Percentiles rank a stretch among this genome's conserved stretches.
Evolutionary conservation across 2,113 vertebrate species (phyloP).

Genomic region (Bubo scandiacus): DNA sequence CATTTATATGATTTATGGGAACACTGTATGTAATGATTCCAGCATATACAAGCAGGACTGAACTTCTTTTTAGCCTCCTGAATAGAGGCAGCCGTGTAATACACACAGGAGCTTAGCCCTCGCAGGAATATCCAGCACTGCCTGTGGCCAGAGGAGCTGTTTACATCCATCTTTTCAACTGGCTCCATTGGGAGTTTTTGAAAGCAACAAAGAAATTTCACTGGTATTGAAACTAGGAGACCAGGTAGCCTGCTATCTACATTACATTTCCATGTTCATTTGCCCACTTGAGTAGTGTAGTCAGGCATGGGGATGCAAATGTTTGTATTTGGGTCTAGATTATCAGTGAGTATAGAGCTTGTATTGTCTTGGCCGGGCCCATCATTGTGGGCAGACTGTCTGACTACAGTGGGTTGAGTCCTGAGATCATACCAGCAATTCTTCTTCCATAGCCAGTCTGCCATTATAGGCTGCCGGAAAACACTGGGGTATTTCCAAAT

Average conservation of each 20-base stretch:
- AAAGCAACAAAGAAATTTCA: neutral
- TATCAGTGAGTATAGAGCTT: constrained; percentile 43
- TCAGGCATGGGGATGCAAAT: neutral
- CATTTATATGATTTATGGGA: constrained; percentile 58
- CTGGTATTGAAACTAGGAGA: neutral
- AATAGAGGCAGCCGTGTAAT: constrained; percentile 53
- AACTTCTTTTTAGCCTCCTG: constrained; percentile 57
- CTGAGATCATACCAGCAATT: constrained; percentile 70
- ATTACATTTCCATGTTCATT: neutral
- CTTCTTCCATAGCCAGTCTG: constrained; percentile 54
- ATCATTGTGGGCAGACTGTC: constrained; percentile 68
- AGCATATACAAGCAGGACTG: constrained; percentile 60
- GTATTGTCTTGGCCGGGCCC: constrained; percentile 53
- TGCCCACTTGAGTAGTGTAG: neutral
- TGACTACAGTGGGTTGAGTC: constrained; percentile 63
- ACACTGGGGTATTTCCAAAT: constrained; percentile 55
- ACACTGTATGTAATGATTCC: constrained; percentile 32
- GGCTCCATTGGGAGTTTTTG: neutral
- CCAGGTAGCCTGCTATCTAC: neutral
- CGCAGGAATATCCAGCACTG: constrained; percentile 16
- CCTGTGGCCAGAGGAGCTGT: constrained; percentile 37
- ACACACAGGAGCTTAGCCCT: constrained; percentile 45
- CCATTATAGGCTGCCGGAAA: constrained; percentile 48
- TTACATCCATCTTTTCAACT: constrained; percentile 33
- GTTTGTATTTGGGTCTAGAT: constrained; percentile 5